These are phyloP conservation scores for Crotalus horridus DNA, from an alignment of 2,113 vertebrate species.

Conservation along the genomic window DNA sequence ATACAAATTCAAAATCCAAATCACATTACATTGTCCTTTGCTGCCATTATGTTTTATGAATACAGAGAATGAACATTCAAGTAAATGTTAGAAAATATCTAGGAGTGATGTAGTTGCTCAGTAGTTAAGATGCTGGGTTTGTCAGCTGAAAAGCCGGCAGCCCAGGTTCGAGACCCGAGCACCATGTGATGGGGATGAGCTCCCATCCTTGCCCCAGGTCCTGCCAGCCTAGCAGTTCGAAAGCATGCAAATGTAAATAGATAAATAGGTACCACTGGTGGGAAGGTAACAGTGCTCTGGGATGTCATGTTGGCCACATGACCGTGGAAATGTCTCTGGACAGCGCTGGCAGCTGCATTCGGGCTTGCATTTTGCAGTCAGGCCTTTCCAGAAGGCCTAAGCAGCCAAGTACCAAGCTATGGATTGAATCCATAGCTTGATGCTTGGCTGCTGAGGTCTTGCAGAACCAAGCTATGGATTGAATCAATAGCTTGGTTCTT, in stretches of 20 bases:
- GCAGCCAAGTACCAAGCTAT: too few relatives aligned
- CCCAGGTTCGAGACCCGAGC: background rate
- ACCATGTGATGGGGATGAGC: background rate
- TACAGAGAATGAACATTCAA: background rate
- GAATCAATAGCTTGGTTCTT: too few relatives aligned
- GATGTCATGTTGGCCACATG: background rate
- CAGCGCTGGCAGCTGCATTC: too few relatives aligned
- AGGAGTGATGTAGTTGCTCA: background rate
- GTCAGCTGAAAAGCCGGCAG: background rate
- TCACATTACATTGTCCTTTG: background rate
- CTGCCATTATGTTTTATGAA: background rate
- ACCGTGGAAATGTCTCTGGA: background rate
- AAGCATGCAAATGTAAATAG: background rate
- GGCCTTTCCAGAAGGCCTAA: too few relatives aligned
- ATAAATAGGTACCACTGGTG: background rate
- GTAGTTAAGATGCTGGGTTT: background rate
- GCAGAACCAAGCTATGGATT: too few relatives aligned
- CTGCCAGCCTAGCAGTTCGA: background rate
- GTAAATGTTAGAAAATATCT: background rate
- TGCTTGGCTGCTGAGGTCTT: too few relatives aligned
- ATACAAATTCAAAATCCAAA: background rate
- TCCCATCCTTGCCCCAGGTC: background rate
- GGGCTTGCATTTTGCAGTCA: too few relatives aligned
- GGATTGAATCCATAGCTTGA: too few relatives aligned
- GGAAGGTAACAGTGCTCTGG: background rate